Conservation (phyloP, 92 coral and sea anemone species). For the Isaurus tuberculatus region DNA sequence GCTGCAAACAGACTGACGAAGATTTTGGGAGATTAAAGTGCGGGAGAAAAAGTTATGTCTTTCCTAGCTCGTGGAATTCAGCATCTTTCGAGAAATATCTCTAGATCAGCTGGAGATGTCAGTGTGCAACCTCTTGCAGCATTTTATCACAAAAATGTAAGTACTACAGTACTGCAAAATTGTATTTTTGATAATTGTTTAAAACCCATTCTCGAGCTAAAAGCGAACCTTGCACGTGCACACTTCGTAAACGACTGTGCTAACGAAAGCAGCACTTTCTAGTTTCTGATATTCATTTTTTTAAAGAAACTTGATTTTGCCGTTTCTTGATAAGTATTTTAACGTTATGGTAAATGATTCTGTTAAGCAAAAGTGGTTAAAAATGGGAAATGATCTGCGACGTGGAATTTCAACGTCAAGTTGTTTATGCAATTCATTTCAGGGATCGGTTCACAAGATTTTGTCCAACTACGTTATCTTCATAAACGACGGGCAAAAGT, state of each 20-base stretch:
- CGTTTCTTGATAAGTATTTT: background rate
- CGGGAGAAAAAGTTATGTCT: slow-evolving; percentile 45
- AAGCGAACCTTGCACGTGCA: background rate
- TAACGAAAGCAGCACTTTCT: background rate
- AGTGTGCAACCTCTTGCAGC: slow-evolving; percentile 59
- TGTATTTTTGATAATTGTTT: background rate
- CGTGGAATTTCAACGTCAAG: too few relatives aligned
- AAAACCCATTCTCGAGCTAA: background rate
- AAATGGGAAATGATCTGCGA: too few relatives aligned
- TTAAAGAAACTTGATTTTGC: background rate
- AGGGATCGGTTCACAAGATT: too few relatives aligned
- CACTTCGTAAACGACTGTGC: background rate
- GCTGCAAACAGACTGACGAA: background rate
- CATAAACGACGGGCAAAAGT: too few relatives aligned
- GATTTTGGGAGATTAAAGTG: background rate
- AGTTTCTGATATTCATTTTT: background rate
- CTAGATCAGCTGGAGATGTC: slow-evolving; percentile 41
- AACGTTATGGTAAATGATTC: too few relatives aligned
- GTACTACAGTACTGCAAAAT: slow-evolving; percentile 23
- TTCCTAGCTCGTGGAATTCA: slow-evolving; percentile 49
- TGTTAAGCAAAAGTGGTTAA: too few relatives aligned
- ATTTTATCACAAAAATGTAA: slow-evolving; percentile 79
- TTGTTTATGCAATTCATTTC: too few relatives aligned
- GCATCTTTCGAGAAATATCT: slow-evolving; percentile 48
- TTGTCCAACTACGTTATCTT: too few relatives aligned